phyloP scores from a whole-genome alignment of 2,888 invertebrate species.

The Aricia artaxerxes region DNA sequence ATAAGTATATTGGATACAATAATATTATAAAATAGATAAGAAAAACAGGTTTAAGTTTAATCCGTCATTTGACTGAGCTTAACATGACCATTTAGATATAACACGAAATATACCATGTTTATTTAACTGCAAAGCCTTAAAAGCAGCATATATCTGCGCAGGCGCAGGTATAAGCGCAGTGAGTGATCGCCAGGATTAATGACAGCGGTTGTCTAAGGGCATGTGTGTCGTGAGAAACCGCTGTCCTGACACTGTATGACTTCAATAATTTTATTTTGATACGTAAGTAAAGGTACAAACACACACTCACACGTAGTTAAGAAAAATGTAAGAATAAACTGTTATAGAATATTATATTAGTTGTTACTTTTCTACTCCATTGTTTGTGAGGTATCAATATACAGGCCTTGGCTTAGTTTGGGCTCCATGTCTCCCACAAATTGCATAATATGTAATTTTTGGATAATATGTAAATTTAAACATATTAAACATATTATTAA shows the following conservation, averaged over 20 bases:
- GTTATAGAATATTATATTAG: no score
- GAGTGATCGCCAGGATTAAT: slow-evolving; percentile 43
- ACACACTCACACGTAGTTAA: no score
- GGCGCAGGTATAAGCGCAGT: slow-evolving; percentile 32
- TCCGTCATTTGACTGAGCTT: slow-evolving; percentile 1
- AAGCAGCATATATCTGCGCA: slow-evolving; percentile 5
- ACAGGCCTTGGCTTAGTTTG: no score
- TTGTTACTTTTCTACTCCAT: no score
- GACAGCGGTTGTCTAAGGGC: slow-evolving; percentile 57
- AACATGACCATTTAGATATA: slow-evolving; percentile 9
- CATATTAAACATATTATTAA: no score
- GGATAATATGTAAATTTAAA: no score
- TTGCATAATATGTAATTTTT: no score
- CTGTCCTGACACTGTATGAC: slow-evolving; percentile 31
- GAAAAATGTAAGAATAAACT: no score
- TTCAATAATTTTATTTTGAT: background rate
- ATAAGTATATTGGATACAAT: background rate
- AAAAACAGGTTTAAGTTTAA: background rate
- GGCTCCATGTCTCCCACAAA: no score
- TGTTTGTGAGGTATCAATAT: no score
- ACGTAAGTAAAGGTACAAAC: background rate
- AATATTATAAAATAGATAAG: background rate
- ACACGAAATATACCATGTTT: slow-evolving; percentile 2
- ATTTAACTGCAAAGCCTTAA: slow-evolving; percentile 25
- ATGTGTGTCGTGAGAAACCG: slow-evolving; percentile 72